A percentile compares a stretch with the other conserved stretches of the same genome.
These are phyloP conservation scores for Platichthys flesus DNA, from an alignment of 2,113 vertebrate genomes.

Conservation along the genomic window DNA sequence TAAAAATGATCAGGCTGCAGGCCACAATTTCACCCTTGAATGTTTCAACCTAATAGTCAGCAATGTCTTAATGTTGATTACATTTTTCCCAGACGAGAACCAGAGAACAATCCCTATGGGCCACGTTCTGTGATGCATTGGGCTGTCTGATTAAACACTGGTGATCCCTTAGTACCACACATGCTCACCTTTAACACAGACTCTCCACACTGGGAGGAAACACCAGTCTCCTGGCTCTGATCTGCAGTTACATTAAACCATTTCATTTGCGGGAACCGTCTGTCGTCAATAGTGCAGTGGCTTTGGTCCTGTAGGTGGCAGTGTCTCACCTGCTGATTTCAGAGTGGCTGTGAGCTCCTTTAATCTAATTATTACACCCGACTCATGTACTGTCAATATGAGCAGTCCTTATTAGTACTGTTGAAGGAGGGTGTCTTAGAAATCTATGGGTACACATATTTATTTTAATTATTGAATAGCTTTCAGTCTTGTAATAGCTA, in stretches of 20 bases:
- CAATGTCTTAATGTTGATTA: not conserved
- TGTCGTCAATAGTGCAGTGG: no score
- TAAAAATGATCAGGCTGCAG: not conserved
- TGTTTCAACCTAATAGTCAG: constrained; percentile 25
- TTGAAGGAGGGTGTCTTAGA: not conserved
- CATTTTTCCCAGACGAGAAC: constrained; percentile 16
- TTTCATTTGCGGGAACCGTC: no score
- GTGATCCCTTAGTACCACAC: not conserved
- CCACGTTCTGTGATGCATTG: not conserved
- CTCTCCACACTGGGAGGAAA: not conserved
- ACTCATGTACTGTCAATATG: not conserved
- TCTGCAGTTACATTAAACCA: not conserved
- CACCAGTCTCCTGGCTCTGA: not conserved
- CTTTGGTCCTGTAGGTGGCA: constrained; percentile 70
- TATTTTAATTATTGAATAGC: constrained; percentile 47
- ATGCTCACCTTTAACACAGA: not conserved
- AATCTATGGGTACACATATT: constrained; percentile 15
- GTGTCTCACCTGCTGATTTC: constrained; percentile 51
- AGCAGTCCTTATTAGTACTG: not conserved
- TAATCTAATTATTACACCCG: not conserved
- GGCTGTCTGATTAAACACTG: not conserved
- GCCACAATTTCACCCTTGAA: constrained; percentile 13
- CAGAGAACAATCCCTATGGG: not conserved
- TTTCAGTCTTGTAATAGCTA: constrained; percentile 1
- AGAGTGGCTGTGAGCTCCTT: constrained; percentile 2